Evolutionary conservation across 2,888 invertebrate species (phyloP).

Genomic region (Lampropteryx suffumata): DNA sequence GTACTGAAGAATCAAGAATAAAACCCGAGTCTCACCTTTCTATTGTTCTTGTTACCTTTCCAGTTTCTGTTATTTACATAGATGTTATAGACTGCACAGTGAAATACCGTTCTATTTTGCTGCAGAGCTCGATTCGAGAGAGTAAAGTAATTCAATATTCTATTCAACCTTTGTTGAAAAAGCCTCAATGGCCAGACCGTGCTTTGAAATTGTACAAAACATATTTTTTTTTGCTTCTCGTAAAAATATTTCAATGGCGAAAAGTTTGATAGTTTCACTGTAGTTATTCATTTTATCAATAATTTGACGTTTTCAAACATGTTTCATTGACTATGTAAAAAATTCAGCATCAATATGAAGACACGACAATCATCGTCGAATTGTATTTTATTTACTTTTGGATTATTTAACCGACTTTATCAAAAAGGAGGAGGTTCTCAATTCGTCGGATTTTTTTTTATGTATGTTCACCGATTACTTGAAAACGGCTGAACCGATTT

Average conservation of each 20-base stretch:
- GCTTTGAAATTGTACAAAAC: conserved; percentile 8
- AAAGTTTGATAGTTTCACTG: too few species aligned
- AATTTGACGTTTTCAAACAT: too few species aligned
- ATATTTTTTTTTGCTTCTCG: neutral
- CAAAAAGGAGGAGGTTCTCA: too few species aligned
- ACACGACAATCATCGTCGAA: too few species aligned
- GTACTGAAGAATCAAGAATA: neutral
- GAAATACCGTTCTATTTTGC: conserved; percentile 7
- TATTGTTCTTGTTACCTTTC: neutral
- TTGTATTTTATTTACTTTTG: too few species aligned
- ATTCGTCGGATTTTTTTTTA: too few species aligned
- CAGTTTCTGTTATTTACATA: neutral
- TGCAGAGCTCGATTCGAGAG: conserved; percentile 6
- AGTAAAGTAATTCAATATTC: conserved; percentile 21
- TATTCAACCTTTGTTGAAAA: conserved; percentile 14
- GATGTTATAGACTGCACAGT: neutral
- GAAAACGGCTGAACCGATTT: too few species aligned
- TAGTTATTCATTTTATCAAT: too few species aligned
- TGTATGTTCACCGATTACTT: too few species aligned
- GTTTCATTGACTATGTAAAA: too few species aligned
- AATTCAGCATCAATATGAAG: too few species aligned
- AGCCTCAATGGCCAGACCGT: neutral
- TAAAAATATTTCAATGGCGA: neutral
- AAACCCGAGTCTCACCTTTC: neutral
- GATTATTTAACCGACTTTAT: too few species aligned